Evolutionary conservation across 2,888 invertebrate species (phyloP).

Genomic region (Neria commutata): DNA sequence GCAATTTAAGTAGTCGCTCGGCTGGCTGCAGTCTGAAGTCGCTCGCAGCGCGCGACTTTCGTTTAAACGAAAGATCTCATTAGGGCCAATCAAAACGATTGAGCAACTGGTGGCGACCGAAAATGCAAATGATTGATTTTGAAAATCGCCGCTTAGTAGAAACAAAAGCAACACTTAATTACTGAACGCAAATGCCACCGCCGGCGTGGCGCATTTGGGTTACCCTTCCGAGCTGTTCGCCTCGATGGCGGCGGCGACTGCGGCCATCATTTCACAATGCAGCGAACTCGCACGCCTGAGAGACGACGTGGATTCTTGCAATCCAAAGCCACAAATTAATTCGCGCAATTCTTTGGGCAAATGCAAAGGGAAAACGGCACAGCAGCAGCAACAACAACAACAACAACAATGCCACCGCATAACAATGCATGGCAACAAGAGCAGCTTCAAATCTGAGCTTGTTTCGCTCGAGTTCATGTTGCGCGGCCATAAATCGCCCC

Average conservation of each 20-base stretch:
- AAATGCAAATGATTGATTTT: not conserved
- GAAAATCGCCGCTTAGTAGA: not conserved
- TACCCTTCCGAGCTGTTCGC: not conserved
- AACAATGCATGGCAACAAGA: too few relatives aligned
- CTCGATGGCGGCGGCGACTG: too few relatives aligned
- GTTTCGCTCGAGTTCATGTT: slow-evolving; percentile 31
- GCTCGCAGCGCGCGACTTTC: not conserved
- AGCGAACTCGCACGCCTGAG: too few relatives aligned
- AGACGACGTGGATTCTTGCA: not conserved
- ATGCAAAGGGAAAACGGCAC: not conserved
- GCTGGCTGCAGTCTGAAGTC: not conserved
- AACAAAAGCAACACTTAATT: not conserved
- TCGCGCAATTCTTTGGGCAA: not conserved
- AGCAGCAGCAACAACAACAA: not conserved
- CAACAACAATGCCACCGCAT: not conserved
- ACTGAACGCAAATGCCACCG: not conserved
- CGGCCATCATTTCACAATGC: slow-evolving; percentile 1
- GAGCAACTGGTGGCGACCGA: not conserved
- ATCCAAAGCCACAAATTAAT: not conserved
- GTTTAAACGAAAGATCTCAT: not conserved
- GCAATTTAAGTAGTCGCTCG: not conserved
- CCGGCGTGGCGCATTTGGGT: too few relatives aligned
- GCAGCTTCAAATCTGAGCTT: slow-evolving; percentile 24
- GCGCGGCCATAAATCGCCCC: slow-evolving; percentile 30
- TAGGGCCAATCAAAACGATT: not conserved